Conservation (phyloP, 2,888 invertebrate genomes). For the Adelognathus sp. region DNA sequence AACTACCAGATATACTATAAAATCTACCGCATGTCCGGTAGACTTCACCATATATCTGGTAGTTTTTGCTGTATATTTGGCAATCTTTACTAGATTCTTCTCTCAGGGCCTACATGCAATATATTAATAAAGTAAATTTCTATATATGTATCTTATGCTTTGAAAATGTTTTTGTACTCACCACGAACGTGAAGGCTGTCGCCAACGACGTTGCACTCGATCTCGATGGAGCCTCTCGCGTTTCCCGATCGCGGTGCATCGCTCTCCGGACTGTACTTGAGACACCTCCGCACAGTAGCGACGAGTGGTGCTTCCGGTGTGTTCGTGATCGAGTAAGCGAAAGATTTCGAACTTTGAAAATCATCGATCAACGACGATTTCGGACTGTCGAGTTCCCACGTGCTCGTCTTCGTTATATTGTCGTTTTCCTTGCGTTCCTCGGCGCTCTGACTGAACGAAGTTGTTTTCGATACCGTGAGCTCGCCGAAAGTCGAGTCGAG, state of each 20-base stretch:
- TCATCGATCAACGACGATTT: slow-evolving; percentile 76
- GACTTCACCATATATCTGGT: too few relatives aligned
- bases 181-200: slow-evolving; percentile 87
- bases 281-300: slow-evolving; percentile 77
- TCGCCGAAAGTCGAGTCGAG: slow-evolving; percentile 72
- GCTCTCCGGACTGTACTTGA: slow-evolving; percentile 77
- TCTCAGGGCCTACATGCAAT: too few relatives aligned
- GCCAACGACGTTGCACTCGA: slow-evolving; percentile 84
- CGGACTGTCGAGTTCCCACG: slow-evolving; percentile 77
- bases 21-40: too few relatives aligned
- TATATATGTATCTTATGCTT: not conserved
- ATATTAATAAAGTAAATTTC: too few relatives aligned
- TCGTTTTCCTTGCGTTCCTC: slow-evolving; percentile 65
- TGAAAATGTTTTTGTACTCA: slow-evolving; percentile 80
- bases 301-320: slow-evolving; percentile 78
- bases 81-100: too few relatives aligned
- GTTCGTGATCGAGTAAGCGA: slow-evolving; percentile 70
- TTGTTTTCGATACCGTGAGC: slow-evolving; percentile 56
- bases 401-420: slow-evolving; percentile 61
- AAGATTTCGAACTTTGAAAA: slow-evolving; percentile 76
- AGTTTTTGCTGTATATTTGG: too few relatives aligned
- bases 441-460: slow-evolving; percentile 57
- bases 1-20: too few relatives aligned
- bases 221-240: slow-evolving; percentile 84
- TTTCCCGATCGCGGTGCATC: slow-evolving; percentile 66